Evolutionary conservation across 1,140 invertebrate species (phyloP).

Genomic region (Phortica variegata): DNA sequence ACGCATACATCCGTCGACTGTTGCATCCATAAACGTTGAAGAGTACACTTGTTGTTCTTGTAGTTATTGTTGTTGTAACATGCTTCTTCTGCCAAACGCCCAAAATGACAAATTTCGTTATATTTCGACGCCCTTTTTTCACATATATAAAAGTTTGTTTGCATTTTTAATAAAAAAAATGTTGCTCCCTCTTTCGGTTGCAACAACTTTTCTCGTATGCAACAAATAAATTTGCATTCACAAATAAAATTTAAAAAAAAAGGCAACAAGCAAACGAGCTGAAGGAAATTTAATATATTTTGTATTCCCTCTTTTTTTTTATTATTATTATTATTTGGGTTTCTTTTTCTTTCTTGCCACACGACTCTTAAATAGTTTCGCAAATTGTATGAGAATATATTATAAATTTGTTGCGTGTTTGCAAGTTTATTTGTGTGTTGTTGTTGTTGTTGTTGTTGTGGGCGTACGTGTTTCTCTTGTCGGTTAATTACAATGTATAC

Average conservation of each 20-base stretch:
- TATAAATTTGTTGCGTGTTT: background rate
- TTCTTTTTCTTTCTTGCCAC: background rate
- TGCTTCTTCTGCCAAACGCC: slow-evolving; percentile 10
- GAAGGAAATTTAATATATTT: too few relatives aligned
- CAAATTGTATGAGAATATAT: too few relatives aligned
- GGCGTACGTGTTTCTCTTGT: slow-evolving; percentile 17
- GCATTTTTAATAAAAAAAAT: slow-evolving; percentile 5
- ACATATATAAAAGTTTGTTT: too few relatives aligned
- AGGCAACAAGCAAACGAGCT: slow-evolving; percentile 12
- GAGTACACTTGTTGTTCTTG: too few relatives aligned
- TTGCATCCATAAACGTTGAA: too few relatives aligned
- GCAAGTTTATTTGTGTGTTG: background rate
- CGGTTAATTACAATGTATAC: too few relatives aligned
- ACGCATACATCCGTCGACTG: too few relatives aligned
- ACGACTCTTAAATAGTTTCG: too few relatives aligned
- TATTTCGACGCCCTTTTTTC: slow-evolving; percentile 17
- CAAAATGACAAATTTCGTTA: too few relatives aligned
- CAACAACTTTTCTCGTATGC: slow-evolving; percentile 47
- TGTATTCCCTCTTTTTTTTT: too few relatives aligned
- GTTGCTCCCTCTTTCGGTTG: slow-evolving; percentile 6
- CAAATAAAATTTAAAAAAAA: slow-evolving; percentile 37
- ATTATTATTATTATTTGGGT: slow-evolving; percentile 33
- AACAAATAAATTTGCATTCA: slow-evolving; percentile 45
- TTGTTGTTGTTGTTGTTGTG: slow-evolving; percentile 29
- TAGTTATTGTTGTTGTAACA: background rate